These are phyloP conservation scores for Pseudomyrmex flavicornis DNA, from an alignment of 1,140 invertebrate genomes.

Conservation along the genomic window DNA sequence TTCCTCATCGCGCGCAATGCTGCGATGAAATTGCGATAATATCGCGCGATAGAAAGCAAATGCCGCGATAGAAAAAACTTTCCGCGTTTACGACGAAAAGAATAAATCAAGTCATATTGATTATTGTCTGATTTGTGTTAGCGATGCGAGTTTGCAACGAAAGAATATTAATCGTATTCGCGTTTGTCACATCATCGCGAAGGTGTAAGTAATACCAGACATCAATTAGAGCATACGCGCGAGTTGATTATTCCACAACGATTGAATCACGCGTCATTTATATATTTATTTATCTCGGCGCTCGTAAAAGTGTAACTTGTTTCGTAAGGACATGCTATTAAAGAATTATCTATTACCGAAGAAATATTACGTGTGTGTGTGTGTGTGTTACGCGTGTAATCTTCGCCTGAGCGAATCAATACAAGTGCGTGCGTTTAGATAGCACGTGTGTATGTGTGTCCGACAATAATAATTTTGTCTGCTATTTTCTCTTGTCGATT, in stretches of 20 bases:
- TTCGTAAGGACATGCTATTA: neutral
- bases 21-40: neutral
- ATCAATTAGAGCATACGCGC: neutral
- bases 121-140: no score
- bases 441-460: neutral
- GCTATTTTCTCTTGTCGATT: neutral
- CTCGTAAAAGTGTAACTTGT: neutral
- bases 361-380: neutral
- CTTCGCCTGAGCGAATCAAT: neutral
- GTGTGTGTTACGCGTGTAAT: neutral
- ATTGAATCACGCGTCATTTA: no score
- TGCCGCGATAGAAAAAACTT: neutral
- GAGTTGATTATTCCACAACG: neutral
- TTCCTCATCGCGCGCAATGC: neutral
- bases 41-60: neutral
- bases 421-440: neutral
- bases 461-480: neutral
- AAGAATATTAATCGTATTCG: no score
- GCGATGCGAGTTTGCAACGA: no score
- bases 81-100: neutral
- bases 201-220: neutral
- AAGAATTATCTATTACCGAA: conserved; percentile 5
- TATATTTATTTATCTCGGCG: neutral
- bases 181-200: no score
- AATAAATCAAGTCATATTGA: no score